A percentile compares a stretch with the other conserved stretches of the same genome.
Evolutionary conservation across 2,888 invertebrate genomes (phyloP).

Genomic region (Cerastis rubricosa): DNA sequence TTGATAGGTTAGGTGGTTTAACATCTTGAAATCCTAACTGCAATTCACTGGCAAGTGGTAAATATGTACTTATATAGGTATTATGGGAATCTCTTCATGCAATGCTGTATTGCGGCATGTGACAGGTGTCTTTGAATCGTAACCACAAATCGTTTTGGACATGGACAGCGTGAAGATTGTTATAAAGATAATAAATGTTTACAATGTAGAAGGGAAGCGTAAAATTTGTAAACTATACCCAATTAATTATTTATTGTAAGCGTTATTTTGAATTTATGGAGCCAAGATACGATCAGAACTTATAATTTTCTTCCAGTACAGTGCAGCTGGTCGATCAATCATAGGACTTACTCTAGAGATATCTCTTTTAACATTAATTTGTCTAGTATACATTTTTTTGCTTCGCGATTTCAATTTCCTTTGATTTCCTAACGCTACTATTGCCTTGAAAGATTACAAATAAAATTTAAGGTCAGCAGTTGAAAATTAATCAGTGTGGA

Average conservation of each 20-base stretch:
- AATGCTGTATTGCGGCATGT: not conserved
- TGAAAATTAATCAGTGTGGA: not conserved
- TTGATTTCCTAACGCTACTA: not conserved
- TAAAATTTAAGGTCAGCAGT: not conserved
- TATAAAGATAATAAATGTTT: not conserved
- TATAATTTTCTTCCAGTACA: not conserved
- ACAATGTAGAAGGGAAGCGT: constrained; percentile 7
- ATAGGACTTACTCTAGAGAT: not conserved
- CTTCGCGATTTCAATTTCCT: not conserved
- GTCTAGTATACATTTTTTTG: not conserved
- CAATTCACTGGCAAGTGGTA: not conserved
- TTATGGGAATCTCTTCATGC: not conserved
- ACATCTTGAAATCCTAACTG: not conserved
- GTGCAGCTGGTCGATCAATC: not conserved
- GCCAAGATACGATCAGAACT: not conserved
- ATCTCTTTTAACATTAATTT: not conserved
- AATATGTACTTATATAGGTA: not conserved
- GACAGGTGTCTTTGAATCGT: constrained; percentile 29
- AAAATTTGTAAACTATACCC: not conserved
- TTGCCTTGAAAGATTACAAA: not conserved
- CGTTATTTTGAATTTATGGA: not conserved
- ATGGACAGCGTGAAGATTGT: not conserved
- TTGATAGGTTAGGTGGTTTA: not conserved
- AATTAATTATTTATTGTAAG: constrained; percentile 13
- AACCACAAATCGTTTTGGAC: constrained; percentile 19